Evolutionary conservation across 2,888 invertebrate genomes (phyloP).

Genomic region (Mantis religiosa): DNA sequence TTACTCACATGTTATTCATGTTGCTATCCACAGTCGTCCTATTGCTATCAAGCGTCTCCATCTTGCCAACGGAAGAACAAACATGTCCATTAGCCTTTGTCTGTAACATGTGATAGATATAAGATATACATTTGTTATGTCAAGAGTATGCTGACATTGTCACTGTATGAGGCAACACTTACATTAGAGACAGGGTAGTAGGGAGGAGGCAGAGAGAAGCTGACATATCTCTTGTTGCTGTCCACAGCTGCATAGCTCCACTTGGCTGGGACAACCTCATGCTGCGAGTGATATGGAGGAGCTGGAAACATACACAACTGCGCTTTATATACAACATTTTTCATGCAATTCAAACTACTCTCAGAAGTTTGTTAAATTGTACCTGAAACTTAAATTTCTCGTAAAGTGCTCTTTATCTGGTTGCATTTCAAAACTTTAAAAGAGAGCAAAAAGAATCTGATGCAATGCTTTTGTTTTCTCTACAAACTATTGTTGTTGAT

Average conservation of each 20-base stretch:
- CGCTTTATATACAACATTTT: too few species aligned
- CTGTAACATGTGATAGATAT: conserved; percentile 24
- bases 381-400: too few species aligned
- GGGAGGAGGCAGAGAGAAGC: conserved; percentile 71
- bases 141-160: too few species aligned
- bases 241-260: conserved; percentile 65
- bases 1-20: conserved; percentile 59
- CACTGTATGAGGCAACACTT: background rate
- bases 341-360: too few species aligned
- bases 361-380: too few species aligned
- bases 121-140: background rate
- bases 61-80: conserved; percentile 32
- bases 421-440: too few species aligned
- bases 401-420: too few species aligned
- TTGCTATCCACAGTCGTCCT: conserved; percentile 53
- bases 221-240: conserved; percentile 42
- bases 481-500: too few species aligned
- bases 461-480: too few species aligned
- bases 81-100: conserved; percentile 36
- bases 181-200: conserved; percentile 52
- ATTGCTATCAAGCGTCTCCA: conserved; percentile 36
- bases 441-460: too few species aligned
- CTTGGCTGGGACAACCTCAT: conserved; percentile 71
- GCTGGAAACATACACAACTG: conserved; percentile 49
- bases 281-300: conserved; percentile 77